phyloP scores from a whole-genome alignment of 2,888 invertebrate species.

The Blastobasis adustella region DNA sequence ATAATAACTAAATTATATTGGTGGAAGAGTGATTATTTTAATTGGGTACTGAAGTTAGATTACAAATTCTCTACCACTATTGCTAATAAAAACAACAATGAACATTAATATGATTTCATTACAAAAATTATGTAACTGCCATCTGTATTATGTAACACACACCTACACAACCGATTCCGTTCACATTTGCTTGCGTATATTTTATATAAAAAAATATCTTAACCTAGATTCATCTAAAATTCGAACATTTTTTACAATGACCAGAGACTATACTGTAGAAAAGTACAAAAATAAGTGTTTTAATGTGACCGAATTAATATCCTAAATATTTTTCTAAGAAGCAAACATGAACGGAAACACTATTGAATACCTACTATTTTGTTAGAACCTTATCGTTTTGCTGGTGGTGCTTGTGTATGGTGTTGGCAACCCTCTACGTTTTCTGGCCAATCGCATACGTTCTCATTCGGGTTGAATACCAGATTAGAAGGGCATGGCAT shows the following conservation, averaged over 20 bases:
- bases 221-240: neutral
- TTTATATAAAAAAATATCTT: neutral
- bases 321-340: slow-evolving; percentile 8
- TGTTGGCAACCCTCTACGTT: slow-evolving; percentile 89
- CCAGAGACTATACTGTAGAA: neutral
- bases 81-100: slow-evolving; percentile 2
- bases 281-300: neutral
- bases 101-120: slow-evolving; percentile 1
- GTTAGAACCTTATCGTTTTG: slow-evolving; percentile 45
- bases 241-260: neutral
- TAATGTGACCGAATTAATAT: neutral
- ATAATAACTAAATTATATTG: slow-evolving; percentile 15
- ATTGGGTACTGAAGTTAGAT: neutral
- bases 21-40: slow-evolving; percentile 22
- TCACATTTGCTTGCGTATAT: slow-evolving; percentile 4
- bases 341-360: slow-evolving; percentile 21
- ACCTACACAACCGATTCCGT: slow-evolving; percentile 6
- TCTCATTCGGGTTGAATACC: slow-evolving; percentile 93
- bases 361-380: slow-evolving; percentile 13
- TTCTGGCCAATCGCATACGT: slow-evolving; percentile 97
- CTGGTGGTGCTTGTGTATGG: slow-evolving; percentile 68
- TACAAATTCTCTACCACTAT: slow-evolving; percentile 3
- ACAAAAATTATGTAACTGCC: slow-evolving; percentile 3
- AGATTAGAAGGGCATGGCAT: slow-evolving; percentile 96
- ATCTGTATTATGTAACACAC: too few species aligned